Base-by-base conservation (phyloP, 2,113 vertebrate genomes). In the Callospermophilus lateralis region DNA sequence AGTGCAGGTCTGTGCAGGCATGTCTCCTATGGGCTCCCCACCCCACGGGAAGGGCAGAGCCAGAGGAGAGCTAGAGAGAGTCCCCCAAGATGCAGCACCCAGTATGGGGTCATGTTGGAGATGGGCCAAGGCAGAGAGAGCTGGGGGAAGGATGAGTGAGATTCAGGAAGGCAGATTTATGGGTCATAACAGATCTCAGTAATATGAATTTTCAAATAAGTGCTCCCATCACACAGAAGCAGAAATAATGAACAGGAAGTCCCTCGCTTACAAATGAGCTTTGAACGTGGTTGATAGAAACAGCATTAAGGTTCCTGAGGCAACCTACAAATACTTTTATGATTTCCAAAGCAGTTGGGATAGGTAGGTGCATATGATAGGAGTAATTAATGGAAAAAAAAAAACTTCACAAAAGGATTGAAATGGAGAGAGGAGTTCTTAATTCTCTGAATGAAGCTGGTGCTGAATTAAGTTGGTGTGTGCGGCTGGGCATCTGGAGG, bases 171-270 rank as follows among this genome's bases (percentile, higher is more conserved):
- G 19, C 28, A 7, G 24, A 78, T 9, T 15, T 26, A 37, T 3
- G 19, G 63, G 37, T 30, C 26, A 65, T 4, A 34, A 68, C 0
- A 3, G 37, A 34, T 8, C 61, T 2, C 1, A 20, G 85, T 4
- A n/a, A 26, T 10, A 53, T 0, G 11, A 37, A 32, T 77, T 84
- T 58, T 65, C 96, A 53, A 65, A 34, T 37, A 85, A 84, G 34
- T 17, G 37, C 20, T 53, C 55, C 30, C 3, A 0, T 45, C 19
- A 13, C 63, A 24, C 24, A 61, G 95, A 61, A 37, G 73, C 37
- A 94, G 61, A 68, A 92, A 72, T 39, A 24, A 73, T 24, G 88
- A 63, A 32, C 45, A 84, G 53, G 67, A 87, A 58, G 93, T 70
- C 53, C 51, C 58, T 67, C 1, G 93, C 74, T 74, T 63, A 78